Evolutionary conservation across 2,888 invertebrate species (phyloP), one percentile per base, ranked within the genome.

Genomic region (Orchesellides sinensis): DNA sequence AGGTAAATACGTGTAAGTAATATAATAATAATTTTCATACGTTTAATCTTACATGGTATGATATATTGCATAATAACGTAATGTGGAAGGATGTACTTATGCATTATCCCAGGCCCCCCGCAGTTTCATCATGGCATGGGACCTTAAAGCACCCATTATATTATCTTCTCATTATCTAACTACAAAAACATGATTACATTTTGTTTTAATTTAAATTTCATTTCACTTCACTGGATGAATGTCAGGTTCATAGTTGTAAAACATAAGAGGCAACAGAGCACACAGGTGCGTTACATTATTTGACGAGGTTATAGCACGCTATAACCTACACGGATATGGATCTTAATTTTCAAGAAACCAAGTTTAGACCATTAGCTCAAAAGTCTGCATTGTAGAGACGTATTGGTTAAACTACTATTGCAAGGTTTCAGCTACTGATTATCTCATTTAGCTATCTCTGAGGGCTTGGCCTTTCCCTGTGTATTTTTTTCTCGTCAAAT

Each of bases 111-210:
- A 56, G 78, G 69, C 78, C 78, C 78, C 78, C 78, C 78, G 52
- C 78, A 69, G 78, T 70, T 78, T 70, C 63, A 78, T 63, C 17
- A 52, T 69, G 23, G 69, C 63, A 78, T 61, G 70, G 68, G 70
- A 63, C 78, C 63, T 69, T 65, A 63, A 72, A 65, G 61, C 70
- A 70, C 70, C 79, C 79, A 69, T 79, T 72, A 63, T 69, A 70
- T 79, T 79, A 79, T 79, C 70, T 72, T 72, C 72, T 66, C 65
- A 79, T 72, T 79, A 79, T 78, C 78, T 70, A 25, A 78, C 78
- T 63, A 70, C 35, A 79, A 25, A 63, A 79, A 68, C 65, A 79
- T 65, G 72, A 79, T 79, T 79, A 56, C 65, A 79, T 72, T 79
- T 72, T 72, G 79, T 79, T 72, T 72, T 72, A 79, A 72, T 72